Conservation (phyloP, 2,113 vertebrate genomes). For the Dascyllus trimaculatus region DNA sequence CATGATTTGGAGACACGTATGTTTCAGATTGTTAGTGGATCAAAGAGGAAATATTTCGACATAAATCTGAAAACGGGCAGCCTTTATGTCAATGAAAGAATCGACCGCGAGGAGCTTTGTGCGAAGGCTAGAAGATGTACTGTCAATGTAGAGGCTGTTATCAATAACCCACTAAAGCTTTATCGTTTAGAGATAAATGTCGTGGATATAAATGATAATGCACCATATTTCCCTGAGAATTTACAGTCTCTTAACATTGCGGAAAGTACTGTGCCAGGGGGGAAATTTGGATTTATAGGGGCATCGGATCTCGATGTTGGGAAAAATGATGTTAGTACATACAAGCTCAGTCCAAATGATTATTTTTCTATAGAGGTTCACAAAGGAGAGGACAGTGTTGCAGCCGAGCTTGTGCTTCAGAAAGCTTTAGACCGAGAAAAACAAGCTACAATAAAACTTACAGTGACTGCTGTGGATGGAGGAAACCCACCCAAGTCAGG, state of each 20-base stretch:
- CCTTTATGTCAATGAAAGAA: conserved; percentile 60
- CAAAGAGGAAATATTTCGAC: conserved; percentile 68
- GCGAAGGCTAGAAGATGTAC: conserved; percentile 47
- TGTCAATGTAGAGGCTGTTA: conserved; percentile 65
- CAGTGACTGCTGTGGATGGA: conserved; percentile 73
- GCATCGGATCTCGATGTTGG: conserved; percentile 71
- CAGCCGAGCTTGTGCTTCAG: conserved; percentile 74
- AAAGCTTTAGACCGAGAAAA: conserved; percentile 77
- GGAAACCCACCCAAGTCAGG: conserved; percentile 71
- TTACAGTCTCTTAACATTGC: conserved; percentile 61
- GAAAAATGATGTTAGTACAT: conserved; percentile 68
- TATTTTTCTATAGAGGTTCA: conserved; percentile 71
- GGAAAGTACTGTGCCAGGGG: conserved; percentile 65
- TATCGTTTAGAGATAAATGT: conserved; percentile 70
- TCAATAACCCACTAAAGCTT: conserved; percentile 65
- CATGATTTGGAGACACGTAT: conserved; percentile 48
- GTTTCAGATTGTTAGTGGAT: conserved; percentile 62
- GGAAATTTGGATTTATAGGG: conserved; percentile 60
- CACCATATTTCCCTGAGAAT: conserved; percentile 66
- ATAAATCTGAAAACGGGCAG: conserved; percentile 66
- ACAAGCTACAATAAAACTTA: conserved; percentile 44
- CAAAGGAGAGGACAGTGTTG: conserved; percentile 73
- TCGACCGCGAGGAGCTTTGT: conserved; percentile 71
- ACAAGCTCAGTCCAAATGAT: conserved; percentile 72
- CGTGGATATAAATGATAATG: conserved; percentile 75